Percentiles rank a stretch among this genome's conserved stretches.
Evolutionary conservation across 1,140 invertebrate genomes (phyloP).

Genomic region (Pseudobourletiella spinata): DNA sequence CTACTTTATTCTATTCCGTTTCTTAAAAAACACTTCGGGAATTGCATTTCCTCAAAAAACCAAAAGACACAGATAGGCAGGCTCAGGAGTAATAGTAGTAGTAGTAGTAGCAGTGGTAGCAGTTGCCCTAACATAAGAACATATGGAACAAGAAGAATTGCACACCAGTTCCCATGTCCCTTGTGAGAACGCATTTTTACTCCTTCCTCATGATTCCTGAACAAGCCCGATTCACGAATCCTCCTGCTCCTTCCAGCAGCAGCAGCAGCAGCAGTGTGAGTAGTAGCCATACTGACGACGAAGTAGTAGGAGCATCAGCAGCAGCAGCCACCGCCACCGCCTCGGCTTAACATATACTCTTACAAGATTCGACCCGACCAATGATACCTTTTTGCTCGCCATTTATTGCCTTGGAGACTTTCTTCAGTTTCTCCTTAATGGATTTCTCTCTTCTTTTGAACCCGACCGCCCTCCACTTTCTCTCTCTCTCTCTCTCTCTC

Average conservation of each 20-base stretch:
- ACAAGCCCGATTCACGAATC: too few relatives aligned
- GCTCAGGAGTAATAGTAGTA: too few relatives aligned
- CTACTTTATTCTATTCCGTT: slow-evolving; percentile 31
- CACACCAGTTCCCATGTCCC: slow-evolving; percentile 19
- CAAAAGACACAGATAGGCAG: too few relatives aligned
- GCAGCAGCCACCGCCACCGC: not conserved
- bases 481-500: not conserved
- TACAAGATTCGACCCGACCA: slow-evolving; percentile 15
- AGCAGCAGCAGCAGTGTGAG: not conserved
- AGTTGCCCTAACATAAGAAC: too few relatives aligned
- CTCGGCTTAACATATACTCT: not conserved
- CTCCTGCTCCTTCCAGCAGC: not conserved
- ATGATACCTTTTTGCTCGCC: slow-evolving; percentile 12
- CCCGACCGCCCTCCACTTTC: not conserved
- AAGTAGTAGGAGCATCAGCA: not conserved
- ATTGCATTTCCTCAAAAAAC: slow-evolving; percentile 27
- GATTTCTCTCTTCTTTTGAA: slow-evolving; percentile 28
- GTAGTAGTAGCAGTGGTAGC: too few relatives aligned
- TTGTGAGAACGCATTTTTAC: not conserved
- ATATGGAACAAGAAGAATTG: not conserved
- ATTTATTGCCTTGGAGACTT: slow-evolving; percentile 32
- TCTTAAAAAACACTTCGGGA: slow-evolving; percentile 31
- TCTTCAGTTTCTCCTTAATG: slow-evolving; percentile 24
- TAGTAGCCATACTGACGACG: not conserved
- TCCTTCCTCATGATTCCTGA: slow-evolving; percentile 24